phyloP scores from a whole-genome alignment of 2,797 vertebrate species.

The Clarias platycephalus region DNA sequence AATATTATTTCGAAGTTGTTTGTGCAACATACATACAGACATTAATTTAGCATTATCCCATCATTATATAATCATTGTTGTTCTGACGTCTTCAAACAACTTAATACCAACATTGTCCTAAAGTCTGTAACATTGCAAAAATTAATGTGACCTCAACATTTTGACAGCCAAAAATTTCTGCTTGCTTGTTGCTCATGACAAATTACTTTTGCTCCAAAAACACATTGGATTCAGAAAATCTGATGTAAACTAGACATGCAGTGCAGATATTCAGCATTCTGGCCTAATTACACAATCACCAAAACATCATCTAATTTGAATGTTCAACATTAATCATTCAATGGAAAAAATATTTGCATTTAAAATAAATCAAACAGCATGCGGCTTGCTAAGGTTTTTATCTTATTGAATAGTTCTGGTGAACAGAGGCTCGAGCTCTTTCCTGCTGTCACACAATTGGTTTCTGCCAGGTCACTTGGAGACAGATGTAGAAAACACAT shows the following conservation, averaged over 20 bases:
- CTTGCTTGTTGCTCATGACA: background rate
- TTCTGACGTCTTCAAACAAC: too few relatives aligned
- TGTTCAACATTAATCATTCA: background rate
- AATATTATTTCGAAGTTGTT: too few relatives aligned
- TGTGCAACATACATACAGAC: too few relatives aligned
- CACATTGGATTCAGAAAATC: background rate
- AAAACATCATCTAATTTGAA: background rate
- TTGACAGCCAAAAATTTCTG: too few relatives aligned
- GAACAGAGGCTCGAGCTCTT: conserved; percentile 54
- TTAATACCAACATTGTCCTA: too few relatives aligned
- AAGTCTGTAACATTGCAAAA: too few relatives aligned
- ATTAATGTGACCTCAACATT: too few relatives aligned
- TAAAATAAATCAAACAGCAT: background rate
- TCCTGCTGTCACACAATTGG: conserved; percentile 47
- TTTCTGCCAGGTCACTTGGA: conserved; percentile 57
- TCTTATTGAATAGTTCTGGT: conserved; percentile 23
- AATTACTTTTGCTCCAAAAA: background rate
- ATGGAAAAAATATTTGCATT: background rate
- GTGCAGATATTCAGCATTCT: background rate
- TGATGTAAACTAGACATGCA: background rate
- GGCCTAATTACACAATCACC: background rate
- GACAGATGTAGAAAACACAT: conserved; percentile 62
- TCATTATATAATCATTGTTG: too few relatives aligned
- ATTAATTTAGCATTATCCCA: too few relatives aligned
- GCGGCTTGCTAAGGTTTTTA: conserved; percentile 20